phyloP scores from a whole-genome alignment of 1,140 invertebrate species.

The Drosophila seguyi region DNA sequence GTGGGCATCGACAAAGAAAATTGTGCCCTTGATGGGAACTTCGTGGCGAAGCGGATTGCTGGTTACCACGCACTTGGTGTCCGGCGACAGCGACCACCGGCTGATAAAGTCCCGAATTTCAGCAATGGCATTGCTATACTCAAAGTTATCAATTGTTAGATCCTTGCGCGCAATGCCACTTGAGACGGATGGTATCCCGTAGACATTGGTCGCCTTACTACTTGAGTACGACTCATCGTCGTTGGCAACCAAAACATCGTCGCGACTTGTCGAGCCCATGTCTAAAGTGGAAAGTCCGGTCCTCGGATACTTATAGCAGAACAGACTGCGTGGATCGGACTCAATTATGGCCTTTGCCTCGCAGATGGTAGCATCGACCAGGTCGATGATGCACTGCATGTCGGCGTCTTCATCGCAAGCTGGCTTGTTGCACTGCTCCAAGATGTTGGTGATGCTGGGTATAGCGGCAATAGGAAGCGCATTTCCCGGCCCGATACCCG shows the following conservation, averaged over 20 bases:
- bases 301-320: conserved; percentile 56
- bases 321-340: conserved; percentile 60
- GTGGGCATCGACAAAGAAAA: conserved; percentile 70
- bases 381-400: conserved; percentile 46
- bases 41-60: conserved; percentile 46
- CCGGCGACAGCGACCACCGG: conserved; percentile 59
- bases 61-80: conserved; percentile 69
- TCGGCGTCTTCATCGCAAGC: conserved; percentile 62
- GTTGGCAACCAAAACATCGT: neutral
- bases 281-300: neutral
- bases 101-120: conserved; percentile 61
- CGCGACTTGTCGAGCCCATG: neutral
- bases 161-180: conserved; percentile 36
- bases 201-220: neutral
- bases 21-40: conserved; percentile 55
- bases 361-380: conserved; percentile 57
- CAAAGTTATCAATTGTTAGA: conserved; percentile 50
- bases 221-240: neutral
- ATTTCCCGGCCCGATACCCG: neutral
- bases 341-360: conserved; percentile 52
- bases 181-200: neutral
- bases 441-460: neutral
- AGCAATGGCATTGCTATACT: conserved; percentile 55
- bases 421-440: conserved; percentile 48
- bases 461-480: conserved; percentile 11